phyloP scores from a whole-genome alignment of 2,888 invertebrate genomes.

The Buathra laborator region DNA sequence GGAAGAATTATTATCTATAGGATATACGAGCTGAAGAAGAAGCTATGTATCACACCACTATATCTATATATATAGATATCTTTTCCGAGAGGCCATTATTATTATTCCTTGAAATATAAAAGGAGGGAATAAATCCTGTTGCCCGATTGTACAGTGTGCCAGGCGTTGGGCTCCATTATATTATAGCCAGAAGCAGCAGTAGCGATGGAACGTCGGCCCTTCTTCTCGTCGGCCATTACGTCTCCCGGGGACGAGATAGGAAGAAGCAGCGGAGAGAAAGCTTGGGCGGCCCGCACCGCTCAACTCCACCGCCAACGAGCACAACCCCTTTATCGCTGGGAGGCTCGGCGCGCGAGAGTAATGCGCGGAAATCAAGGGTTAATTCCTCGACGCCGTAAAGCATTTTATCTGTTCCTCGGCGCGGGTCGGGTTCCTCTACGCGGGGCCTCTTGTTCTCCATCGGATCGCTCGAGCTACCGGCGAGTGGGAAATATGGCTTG shows the following conservation, averaged over 20 bases:
- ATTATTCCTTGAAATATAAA: constrained; percentile 78
- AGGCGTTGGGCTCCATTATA: constrained; percentile 78
- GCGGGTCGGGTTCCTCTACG: constrained; percentile 31
- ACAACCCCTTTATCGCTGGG: constrained; percentile 83
- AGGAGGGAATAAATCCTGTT: constrained; percentile 80
- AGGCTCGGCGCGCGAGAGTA: constrained; percentile 80
- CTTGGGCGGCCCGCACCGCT: constrained; percentile 47
- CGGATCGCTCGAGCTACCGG: constrained; percentile 50
- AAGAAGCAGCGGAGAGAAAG: constrained; percentile 68
- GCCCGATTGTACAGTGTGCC: constrained; percentile 71
- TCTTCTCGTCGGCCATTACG: constrained; percentile 82
- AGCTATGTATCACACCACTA: background rate
- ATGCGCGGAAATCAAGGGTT: constrained; percentile 85
- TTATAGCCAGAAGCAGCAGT: constrained; percentile 73
- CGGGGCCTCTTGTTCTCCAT: constrained; percentile 49
- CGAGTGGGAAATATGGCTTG: constrained; percentile 77
- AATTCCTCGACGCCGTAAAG: constrained; percentile 82
- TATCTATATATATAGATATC: constrained; percentile 16
- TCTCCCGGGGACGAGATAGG: constrained; percentile 70
- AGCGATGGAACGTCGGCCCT: constrained; percentile 77
- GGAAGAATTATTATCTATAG: constrained; percentile 53
- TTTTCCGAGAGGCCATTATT: constrained; percentile 73
- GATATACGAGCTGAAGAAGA: constrained; percentile 45
- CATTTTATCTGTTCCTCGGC: constrained; percentile 81
- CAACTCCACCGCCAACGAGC: constrained; percentile 69